Evolutionary conservation across 2,797 vertebrate genomes (phyloP).

Genomic region (Dermochelys coriacea): DNA sequence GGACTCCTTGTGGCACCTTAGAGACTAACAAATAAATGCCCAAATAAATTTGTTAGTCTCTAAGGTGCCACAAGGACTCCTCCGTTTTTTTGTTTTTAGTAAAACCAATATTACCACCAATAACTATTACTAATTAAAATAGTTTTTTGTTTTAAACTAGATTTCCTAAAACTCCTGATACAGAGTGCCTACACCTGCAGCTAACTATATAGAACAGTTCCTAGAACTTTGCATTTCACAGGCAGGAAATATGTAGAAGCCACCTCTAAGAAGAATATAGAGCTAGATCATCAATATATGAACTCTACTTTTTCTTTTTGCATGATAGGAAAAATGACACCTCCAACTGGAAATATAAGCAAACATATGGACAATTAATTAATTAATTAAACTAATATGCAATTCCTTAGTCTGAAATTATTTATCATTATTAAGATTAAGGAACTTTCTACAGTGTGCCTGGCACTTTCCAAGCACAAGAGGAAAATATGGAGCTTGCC

Average conservation of each 20-base stretch:
- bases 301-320: neutral
- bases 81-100: neutral
- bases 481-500: neutral
- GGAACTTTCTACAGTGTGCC: too few relatives aligned
- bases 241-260: neutral
- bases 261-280: rapidly evolving
- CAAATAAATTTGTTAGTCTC: too few relatives aligned
- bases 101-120: neutral
- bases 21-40: too few relatives aligned
- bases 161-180: neutral
- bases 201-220: neutral
- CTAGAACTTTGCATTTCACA: neutral
- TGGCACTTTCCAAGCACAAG: neutral
- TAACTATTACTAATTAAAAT: neutral
- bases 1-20: too few relatives aligned
- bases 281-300: neutral
- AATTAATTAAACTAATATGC: neutral
- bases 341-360: neutral
- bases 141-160: neutral
- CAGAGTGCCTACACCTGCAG: neutral
- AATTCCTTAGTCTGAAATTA: neutral
- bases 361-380: neutral
- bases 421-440: neutral
- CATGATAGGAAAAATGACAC: neutral
- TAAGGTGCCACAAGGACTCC: too few relatives aligned